Evolutionary conservation across 1,140 invertebrate species (phyloP).

Genomic region (Pachypsylla venusta): DNA sequence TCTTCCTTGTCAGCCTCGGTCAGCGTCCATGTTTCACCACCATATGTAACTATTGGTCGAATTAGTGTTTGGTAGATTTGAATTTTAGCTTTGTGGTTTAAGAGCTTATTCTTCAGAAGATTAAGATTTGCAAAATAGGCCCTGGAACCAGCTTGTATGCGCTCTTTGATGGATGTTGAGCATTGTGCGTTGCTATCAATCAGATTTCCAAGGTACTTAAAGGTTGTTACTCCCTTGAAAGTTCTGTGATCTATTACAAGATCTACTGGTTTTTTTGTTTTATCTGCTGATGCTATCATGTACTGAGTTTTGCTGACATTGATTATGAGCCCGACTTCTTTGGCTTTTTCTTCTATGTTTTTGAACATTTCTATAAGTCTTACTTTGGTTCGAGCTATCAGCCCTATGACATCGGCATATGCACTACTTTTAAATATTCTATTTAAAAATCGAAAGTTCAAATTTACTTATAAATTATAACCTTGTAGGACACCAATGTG

Average conservation of each 20-base stretch:
- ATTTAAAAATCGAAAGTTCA: too few relatives aligned
- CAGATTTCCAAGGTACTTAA: neutral
- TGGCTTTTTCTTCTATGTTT: neutral
- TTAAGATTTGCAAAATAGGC: neutral
- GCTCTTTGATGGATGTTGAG: neutral
- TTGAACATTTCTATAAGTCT: slow-evolving; percentile 5
- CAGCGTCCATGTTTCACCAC: slow-evolving; percentile 17
- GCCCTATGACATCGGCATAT: neutral
- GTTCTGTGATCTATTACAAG: neutral
- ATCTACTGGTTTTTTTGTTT: neutral
- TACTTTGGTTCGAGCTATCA: neutral
- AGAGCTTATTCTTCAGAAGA: slow-evolving; percentile 4
- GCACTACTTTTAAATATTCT: too few relatives aligned
- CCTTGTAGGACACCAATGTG: too few relatives aligned
- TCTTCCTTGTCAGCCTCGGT: slow-evolving; percentile 12
- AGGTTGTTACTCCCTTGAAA: neutral
- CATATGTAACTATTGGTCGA: slow-evolving; percentile 15
- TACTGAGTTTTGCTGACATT: neutral
- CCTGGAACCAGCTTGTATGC: neutral
- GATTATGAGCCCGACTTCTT: slow-evolving; percentile 1
- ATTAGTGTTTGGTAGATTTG: neutral
- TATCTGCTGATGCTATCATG: neutral
- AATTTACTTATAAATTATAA: too few relatives aligned
- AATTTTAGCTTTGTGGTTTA: slow-evolving; percentile 2
- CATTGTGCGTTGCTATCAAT: neutral